Evolutionary conservation across 2,797 vertebrate species (phyloP), one percentile per base, ranked within the genome.

Genomic region (Aeoliscus strigatus): DNA sequence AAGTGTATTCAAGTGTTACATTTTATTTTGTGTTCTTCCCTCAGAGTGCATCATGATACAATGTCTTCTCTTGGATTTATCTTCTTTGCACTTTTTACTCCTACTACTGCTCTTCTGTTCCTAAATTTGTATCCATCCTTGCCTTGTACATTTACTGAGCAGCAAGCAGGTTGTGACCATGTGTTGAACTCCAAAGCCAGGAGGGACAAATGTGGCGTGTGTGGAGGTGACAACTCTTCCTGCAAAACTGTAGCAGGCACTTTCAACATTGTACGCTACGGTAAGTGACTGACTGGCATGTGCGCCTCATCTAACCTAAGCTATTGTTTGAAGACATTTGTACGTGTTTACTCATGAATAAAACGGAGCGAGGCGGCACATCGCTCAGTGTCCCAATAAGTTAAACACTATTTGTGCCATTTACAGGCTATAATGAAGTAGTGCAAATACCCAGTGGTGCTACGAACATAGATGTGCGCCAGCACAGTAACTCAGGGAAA

Each of bases 151-250:
- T 29, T 5, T n/a, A 25, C 46, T 4, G 56, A 84, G 81, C 90
- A 99, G 96, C 94, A 98, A 94, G 96, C 96, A 21, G 96, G 96
- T 86, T 99, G 96, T 12, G 96, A 99, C 89, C 95, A 98, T 37
- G 90, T 99, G 57, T 81, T 99, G 73, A 97, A 98, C 87, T 99
- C 96, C 49, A 99, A 99, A 88, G 95, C 94, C 66, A 91, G 96
- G 77, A 91, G 91, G 88, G 96, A 99, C 88, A 99, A 98, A 77
- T 99, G 96, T 63, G 96, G 96, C 2, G 91, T 99, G 59, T 99
- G 96, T 16, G 96, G 96, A 54, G 96, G 96, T 2, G 96, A 99
- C 85, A 99, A 99, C 80, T 98, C 96, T 43, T 99, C 96, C 13
- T 99, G 96, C 87, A 97, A 93, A 87, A 93, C 95, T 3, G 88